Conservation (phyloP, 1,140 invertebrate species). For the Kradibia gibbosae region DNA sequence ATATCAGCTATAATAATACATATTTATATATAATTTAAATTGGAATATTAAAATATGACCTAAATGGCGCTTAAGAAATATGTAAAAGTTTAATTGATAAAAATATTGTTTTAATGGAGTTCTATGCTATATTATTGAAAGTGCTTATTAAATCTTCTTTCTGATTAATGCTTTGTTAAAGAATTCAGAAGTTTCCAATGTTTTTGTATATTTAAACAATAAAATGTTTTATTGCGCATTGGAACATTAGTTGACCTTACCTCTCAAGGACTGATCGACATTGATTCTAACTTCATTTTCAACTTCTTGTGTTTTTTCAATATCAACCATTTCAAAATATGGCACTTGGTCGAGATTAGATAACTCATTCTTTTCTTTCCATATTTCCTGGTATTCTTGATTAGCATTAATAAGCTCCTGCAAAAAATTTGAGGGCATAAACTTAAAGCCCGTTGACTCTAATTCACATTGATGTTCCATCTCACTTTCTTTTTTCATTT, state of each 20-base stretch:
- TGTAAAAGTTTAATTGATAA: too few relatives aligned
- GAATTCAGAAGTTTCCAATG: too few relatives aligned
- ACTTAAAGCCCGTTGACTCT: conserved; percentile 74
- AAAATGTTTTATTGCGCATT: neutral
- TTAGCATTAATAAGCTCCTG: conserved; percentile 70
- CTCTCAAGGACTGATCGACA: conserved; percentile 90
- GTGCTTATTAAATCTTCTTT: too few relatives aligned
- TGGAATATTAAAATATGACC: too few relatives aligned
- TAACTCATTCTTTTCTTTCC: conserved; percentile 86
- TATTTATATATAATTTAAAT: neutral
- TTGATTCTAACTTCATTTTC: conserved; percentile 86
- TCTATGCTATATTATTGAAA: too few relatives aligned
- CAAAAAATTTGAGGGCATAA: conserved; percentile 72
- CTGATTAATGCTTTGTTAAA: too few relatives aligned
- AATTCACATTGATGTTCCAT: conserved; percentile 76
- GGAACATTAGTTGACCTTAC: conserved; percentile 54
- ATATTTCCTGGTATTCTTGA: conserved; percentile 79
- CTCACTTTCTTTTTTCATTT: conserved; percentile 69
- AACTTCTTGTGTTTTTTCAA: conserved; percentile 86
- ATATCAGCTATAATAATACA: conserved; percentile 61
- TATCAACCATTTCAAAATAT: conserved; percentile 86
- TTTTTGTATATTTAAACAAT: neutral
- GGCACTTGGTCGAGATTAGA: conserved; percentile 80
- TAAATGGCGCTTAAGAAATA: too few relatives aligned
- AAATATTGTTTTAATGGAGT: too few relatives aligned